Conservation (phyloP, 2,113 vertebrate genomes). For the Sceloporus tristichus region DNA sequence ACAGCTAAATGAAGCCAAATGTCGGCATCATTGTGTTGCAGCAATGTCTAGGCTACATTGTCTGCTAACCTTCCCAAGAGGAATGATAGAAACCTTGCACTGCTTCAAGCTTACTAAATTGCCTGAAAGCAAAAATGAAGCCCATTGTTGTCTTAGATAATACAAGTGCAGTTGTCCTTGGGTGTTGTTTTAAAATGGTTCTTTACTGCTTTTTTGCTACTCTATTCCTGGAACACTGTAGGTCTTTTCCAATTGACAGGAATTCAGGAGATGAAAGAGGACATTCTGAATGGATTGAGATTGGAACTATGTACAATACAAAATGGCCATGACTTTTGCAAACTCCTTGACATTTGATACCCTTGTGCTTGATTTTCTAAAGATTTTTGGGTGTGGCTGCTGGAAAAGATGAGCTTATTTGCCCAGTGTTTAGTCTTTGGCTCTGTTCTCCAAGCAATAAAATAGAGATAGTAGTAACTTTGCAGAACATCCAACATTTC, state of each 20-base stretch:
- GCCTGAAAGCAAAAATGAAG: constrained; percentile 2
- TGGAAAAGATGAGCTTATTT: not conserved
- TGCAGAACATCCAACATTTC: too few species aligned
- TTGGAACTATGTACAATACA: not conserved
- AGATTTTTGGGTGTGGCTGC: not conserved
- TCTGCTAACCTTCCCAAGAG: not conserved
- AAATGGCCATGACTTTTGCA: not conserved
- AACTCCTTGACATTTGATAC: not conserved
- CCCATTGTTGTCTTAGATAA: not conserved
- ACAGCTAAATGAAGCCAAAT: not conserved
- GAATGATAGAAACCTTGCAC: not conserved
- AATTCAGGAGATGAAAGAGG: constrained; percentile 3
- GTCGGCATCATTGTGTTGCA: not conserved
- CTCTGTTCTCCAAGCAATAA: not conserved
- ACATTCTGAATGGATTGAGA: not conserved
- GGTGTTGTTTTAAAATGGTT: constrained; percentile 1
- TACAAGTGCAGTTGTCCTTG: not conserved
- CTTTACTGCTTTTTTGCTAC: not conserved
- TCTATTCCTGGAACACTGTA: not conserved
- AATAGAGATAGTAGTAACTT: not conserved
- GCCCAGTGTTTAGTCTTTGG: not conserved
- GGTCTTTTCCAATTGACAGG: not conserved
- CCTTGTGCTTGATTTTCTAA: not conserved
- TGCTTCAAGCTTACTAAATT: not conserved
- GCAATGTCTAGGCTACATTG: not conserved